Base-by-base conservation (phyloP, 2,888 invertebrate species). In the Pyrocoelia pectoralis region DNA sequence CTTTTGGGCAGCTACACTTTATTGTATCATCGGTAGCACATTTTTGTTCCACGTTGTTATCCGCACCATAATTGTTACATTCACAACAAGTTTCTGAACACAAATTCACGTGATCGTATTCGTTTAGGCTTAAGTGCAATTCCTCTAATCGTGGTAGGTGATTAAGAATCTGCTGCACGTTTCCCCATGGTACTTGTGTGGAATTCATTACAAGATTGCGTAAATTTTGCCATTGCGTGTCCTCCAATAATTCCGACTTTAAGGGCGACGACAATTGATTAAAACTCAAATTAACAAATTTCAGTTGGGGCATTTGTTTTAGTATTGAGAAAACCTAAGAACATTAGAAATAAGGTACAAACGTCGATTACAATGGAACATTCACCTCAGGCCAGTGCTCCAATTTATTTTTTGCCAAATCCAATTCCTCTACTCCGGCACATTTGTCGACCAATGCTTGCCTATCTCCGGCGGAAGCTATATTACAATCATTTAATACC, bases 221-320 rank as follows among this genome's bases (percentile, higher is more conserved):
- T 28, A 92, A 84, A 73, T 87, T 86, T 75, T 86, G 84, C 86
- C 86, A 86, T 68, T 78, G 75, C 14, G 77, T 70, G 61, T 75
- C 74, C 57, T 74, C 71, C 59, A 76, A 76, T n/a, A 78, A 65
- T 62, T 76, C 75, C 6, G 75, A 72, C 53, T 86, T 86, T 17
- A 93, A 83, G 54, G 91, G 89, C 56, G 89, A 89, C 29, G 89
- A 88, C 38, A 94, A 83, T 67, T 89, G 88, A 81, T 97, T 97
- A 82, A 94, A 94, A 80, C 96, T 96, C 71, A 97, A 82, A 80
- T 97, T 97, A 52, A 97, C 88, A 81, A 97, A 96, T 76, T 93
- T 90, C 67, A 97, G 89, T 71, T 90, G 88, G 19, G 96, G 96
- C 86, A 95, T 93, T 78, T 93, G 91, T 76, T 91, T 88, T 67